phyloP scores from a whole-genome alignment of 37 sponge, comb jelly and placozoan species.

The Eunapius fragilis region DNA sequence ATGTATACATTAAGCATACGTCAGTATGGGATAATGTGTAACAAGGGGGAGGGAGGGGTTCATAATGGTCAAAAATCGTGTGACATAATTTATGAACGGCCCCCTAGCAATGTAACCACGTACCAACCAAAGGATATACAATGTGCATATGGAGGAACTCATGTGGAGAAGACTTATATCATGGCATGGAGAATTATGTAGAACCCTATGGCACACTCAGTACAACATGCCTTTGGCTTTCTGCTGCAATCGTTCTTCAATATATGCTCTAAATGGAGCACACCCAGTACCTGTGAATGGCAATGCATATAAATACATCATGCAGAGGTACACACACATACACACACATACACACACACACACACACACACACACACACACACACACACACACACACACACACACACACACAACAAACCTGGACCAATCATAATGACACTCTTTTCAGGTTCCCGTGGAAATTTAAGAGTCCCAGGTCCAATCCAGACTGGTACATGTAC shows the following conservation, averaged over 20 bases:
- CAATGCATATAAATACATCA: not conserved
- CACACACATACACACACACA: not conserved
- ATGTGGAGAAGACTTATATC: no score
- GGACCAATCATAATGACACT: constrained; percentile 92
- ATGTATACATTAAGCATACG: no score
- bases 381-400: constrained; percentile 27
- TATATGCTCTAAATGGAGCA: constrained; percentile 95
- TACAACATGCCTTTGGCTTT: constrained; percentile 28
- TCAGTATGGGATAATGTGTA: no score
- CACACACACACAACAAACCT: constrained; percentile 31
- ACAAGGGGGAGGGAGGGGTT: no score
- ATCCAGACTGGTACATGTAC: constrained; percentile 81
- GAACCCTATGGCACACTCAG: not conserved
- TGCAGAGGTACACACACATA: not conserved
- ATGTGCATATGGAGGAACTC: no score
- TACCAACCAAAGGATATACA: no score
- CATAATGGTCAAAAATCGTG: no score
- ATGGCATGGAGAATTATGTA: no score
- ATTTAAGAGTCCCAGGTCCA: constrained; percentile 68
- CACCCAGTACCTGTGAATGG: constrained; percentile 84
- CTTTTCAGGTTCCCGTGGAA: constrained; percentile 44
- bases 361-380: not conserved
- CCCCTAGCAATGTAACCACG: no score
- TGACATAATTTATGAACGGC: no score
- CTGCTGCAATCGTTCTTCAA: constrained; percentile 62